Evolutionary conservation across 2,888 invertebrate genomes (phyloP).

Genomic region (Pseudococcus longispinus): DNA sequence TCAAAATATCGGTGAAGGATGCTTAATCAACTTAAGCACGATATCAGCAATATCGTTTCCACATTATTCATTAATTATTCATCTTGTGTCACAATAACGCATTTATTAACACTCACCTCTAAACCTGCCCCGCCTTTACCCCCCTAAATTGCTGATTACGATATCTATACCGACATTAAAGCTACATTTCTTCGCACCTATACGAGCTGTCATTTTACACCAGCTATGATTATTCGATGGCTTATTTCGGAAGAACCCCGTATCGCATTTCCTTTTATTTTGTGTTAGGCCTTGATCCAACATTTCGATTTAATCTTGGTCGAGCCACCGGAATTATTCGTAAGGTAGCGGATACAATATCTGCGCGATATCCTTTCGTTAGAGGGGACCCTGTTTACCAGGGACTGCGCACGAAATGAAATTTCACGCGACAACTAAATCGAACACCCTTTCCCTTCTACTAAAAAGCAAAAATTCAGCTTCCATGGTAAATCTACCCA

Average conservation of each 20-base stretch:
- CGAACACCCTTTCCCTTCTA: neutral
- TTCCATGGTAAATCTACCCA: neutral
- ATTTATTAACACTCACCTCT: conserved; percentile 15
- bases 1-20: conserved; percentile 39
- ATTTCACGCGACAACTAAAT: neutral
- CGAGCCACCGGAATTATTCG: neutral
- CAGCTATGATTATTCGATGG: neutral
- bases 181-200: conserved; percentile 39
- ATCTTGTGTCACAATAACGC: conserved; percentile 36
- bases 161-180: neutral
- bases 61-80: conserved; percentile 40
- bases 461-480: neutral
- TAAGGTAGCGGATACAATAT: neutral
- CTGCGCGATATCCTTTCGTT: neutral
- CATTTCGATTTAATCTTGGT: neutral
- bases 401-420: neutral
- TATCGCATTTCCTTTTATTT: neutral
- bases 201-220: conserved; percentile 27
- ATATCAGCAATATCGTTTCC: conserved; percentile 42
- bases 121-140: neutral
- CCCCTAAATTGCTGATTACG: too few species aligned
- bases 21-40: conserved; percentile 43
- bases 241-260: neutral
- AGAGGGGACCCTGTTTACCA: neutral
- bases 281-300: neutral